Percentiles rank a stretch among this genome's conserved stretches.
Evolutionary conservation across 2,888 invertebrate genomes (phyloP).

Genomic region (Tiliacea aurago): DNA sequence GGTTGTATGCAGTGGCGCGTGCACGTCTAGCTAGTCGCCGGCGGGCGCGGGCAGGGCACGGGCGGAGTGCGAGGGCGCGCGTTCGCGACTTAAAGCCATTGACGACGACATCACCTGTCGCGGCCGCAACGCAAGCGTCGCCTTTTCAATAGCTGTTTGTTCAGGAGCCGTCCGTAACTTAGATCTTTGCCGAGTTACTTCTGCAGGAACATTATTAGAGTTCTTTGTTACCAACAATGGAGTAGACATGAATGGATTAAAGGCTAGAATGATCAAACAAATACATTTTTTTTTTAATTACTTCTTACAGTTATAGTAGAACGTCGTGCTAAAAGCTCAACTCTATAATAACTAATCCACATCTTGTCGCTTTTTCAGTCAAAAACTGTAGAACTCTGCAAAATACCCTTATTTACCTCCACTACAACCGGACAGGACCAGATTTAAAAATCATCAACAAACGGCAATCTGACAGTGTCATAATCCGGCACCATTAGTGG

Average conservation of each 20-base stretch:
- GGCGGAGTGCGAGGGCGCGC: not conserved
- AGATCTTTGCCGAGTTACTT: constrained; percentile 16
- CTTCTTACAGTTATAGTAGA: too few relatives aligned
- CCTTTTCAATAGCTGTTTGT: constrained; percentile 27
- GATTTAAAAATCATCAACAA: constrained; percentile 35
- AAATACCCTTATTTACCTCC: not conserved
- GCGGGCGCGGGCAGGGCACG: constrained; percentile 2
- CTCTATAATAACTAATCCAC: not conserved
- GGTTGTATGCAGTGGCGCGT: constrained; percentile 48
- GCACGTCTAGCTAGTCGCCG: constrained; percentile 24
- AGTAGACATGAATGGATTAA: not conserved
- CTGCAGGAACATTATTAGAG: not conserved
- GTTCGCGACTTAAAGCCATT: constrained; percentile 25
- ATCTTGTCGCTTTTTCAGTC: not conserved
- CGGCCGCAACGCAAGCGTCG: constrained; percentile 23
- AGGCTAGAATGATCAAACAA: too few relatives aligned
- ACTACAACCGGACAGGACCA: not conserved
- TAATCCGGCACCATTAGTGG: constrained; percentile 49
- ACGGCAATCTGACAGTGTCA: constrained; percentile 30
- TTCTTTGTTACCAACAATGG: not conserved
- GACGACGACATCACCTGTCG: constrained; percentile 23
- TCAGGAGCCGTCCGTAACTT: constrained; percentile 12
- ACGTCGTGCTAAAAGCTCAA: not conserved
- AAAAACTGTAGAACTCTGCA: not conserved
- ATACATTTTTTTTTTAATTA: too few relatives aligned